Percentiles rank a stretch among this genome's conserved stretches.
phyloP scores from a whole-genome alignment of 1,140 invertebrate genomes.

The Helicoverpa zea region DNA sequence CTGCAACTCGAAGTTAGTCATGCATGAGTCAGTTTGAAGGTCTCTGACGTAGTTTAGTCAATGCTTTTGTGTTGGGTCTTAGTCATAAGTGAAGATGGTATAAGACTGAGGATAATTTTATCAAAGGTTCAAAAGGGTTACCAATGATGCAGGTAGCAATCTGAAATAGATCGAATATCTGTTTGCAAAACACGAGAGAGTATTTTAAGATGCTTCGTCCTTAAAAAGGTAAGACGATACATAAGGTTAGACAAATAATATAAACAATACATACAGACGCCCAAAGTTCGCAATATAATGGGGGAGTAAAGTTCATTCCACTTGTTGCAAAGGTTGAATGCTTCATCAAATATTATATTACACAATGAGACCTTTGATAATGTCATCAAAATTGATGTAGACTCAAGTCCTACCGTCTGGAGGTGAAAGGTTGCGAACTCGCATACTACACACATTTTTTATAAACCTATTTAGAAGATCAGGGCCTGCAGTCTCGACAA shows the following conservation, averaged over 20 bases:
- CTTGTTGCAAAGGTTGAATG: neutral
- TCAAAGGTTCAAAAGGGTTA: too few species aligned
- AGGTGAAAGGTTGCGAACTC: constrained; percentile 12
- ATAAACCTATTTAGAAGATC: neutral
- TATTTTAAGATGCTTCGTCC: too few species aligned
- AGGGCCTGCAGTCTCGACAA: too few species aligned
- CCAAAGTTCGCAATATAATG: neutral
- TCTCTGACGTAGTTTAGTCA: neutral
- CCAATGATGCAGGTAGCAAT: too few species aligned
- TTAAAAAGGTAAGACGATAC: too few species aligned
- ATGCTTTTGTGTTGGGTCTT: neutral
- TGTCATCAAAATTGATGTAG: too few species aligned
- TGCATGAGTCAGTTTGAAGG: neutral
- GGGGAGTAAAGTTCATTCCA: neutral
- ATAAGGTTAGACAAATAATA: too few species aligned
- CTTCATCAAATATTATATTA: neutral
- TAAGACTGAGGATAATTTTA: too few species aligned
- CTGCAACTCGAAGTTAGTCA: neutral
- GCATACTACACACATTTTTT: neutral
- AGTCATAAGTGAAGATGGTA: neutral
- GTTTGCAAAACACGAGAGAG: too few species aligned
- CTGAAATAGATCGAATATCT: too few species aligned
- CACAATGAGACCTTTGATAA: neutral
- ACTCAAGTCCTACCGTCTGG: neutral
- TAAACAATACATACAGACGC: too few species aligned